Conservation (phyloP, 2,113 vertebrate genomes). For the Gopherus evgoodei region DNA sequence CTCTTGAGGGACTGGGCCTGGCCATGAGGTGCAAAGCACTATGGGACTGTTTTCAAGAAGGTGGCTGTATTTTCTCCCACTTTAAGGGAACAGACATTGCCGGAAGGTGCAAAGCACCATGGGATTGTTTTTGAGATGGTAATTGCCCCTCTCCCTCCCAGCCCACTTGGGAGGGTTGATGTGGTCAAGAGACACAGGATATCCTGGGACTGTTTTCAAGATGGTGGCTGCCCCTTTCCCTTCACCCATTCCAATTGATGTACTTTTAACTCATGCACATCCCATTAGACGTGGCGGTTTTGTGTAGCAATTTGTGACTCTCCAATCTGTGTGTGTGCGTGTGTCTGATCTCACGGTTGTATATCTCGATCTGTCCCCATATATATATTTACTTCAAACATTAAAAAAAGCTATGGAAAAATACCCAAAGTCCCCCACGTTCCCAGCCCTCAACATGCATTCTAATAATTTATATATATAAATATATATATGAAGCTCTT, state of each 20-base stretch:
- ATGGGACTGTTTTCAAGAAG: not conserved
- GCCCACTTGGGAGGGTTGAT: not conserved
- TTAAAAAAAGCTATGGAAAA: conserved; percentile 64
- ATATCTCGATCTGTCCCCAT: conserved; percentile 74
- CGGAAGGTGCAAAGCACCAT: conserved; percentile 41
- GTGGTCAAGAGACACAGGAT: not conserved
- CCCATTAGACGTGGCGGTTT: conserved; percentile 84
- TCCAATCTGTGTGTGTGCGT: conserved; percentile 55
- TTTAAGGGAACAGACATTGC: accelerated
- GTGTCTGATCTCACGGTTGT: conserved; percentile 75
- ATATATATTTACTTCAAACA: conserved; percentile 73
- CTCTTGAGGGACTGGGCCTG: not conserved
- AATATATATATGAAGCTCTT: conserved; percentile 82
- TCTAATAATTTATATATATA: conserved; percentile 84
- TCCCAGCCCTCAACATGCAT: conserved; percentile 57
- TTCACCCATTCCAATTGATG: conserved; percentile 64
- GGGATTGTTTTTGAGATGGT: not conserved
- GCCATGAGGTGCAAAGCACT: conserved; percentile 51
- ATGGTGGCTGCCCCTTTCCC: conserved; percentile 45
- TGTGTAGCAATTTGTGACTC: conserved; percentile 82
- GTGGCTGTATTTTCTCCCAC: not conserved
- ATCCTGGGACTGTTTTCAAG: conserved; percentile 55
- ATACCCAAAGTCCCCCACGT: conserved; percentile 49
- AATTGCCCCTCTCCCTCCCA: not conserved
- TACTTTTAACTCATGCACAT: conserved; percentile 81